Evolutionary conservation across 1,140 invertebrate genomes (phyloP), one percentile per base, ranked within the genome.

Genomic region (Oreohelix idahoensis): DNA sequence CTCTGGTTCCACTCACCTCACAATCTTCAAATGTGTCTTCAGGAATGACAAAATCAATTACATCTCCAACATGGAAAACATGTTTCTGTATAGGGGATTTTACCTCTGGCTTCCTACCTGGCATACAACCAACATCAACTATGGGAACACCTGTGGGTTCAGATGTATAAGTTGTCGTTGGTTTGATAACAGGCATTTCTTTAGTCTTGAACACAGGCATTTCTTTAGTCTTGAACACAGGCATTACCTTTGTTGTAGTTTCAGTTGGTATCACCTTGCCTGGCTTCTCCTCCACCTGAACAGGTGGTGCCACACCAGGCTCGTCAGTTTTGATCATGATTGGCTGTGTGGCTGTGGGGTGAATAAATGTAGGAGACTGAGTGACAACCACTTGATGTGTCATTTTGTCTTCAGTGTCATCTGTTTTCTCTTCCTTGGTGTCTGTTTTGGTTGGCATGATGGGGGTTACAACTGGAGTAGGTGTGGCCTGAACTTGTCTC

Each of bases 11-110:
- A 35, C 96, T 95, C 91, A 97, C 96, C 91, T 97, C 96, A 0
- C 95, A 95, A 93, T 98, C 97, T 90, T 96, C 97, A 93, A 98
- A 98, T 0, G 96, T 96, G 89, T 98, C 96, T 94, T 96, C 89
- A 11, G 89, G 94, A 77, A 98, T 96, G 92, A 95, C 95, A 90
- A 91, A 95, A 92, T 93, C 93, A 81, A 96, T 95, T 0, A 95
- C 94, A 92, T 97, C 29, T 8, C 63, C 63, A 66, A 32, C 63
- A 66, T 66, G 29, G n/a, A 66, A 66, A 1, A 66, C 29, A 32
- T 32, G n/a, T 32, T 66, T 66, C 0, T 29, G 10, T 5, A 66
- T 32, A 0, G 1, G n/a, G 8, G 2, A 2, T 8, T 32, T 32
- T 17, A 66, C 29, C 8, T 15, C 20, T 1, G 63, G 63, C 17